Evolutionary conservation across 2,113 vertebrate genomes (phyloP), one percentile per base, ranked within the genome.

Genomic region (Phylloscopus whistleri): DNA sequence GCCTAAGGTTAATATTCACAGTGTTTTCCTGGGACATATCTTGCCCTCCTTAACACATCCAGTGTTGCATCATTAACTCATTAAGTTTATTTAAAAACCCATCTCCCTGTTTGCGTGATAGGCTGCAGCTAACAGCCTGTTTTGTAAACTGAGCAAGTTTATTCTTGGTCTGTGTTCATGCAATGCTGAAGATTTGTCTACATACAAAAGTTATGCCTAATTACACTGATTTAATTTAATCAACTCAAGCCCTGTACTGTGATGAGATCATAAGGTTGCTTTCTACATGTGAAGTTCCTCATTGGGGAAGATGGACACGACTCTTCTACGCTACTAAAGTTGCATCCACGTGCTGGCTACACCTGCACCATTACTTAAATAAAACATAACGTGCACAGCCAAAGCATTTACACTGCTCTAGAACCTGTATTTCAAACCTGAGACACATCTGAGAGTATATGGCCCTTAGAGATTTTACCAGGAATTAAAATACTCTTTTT

Each of bases 111-210:
- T 87, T 83, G 53, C 3, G 0, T 86, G 91, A 59, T 62, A 85
- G 67, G 39, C 43, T 94, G 79, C 78, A 93, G 64, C 93, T 78
- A 87, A 91, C 56, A 78, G 56, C 18, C 66, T 91, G 82, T 85
- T 92, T 95, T 93, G 90, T 90, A 96, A 94, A 91, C 87, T 83
- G 70, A 83, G 67, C 72, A 90, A 85, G 94, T 91, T 82, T 91
- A 64, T 91, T 64, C 51, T 64, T 82, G 80, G 83, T 77, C 66
- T 93, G 62, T 89, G 87, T 83, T 97, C 94, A 87, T 18, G 87
- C 46, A 82, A 10, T 76, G 63, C 82, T 87, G 27, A 89, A 82
- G 89, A 64, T 87, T 89, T 85, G 46, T 80, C 93, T 95, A 74
- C 67, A 88, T 83, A 94, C 70, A 94, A 91, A 96, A 89, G 91